Evolutionary conservation across 2,888 invertebrate species (phyloP).

Genomic region (Chalcosyrphus nemorum): DNA sequence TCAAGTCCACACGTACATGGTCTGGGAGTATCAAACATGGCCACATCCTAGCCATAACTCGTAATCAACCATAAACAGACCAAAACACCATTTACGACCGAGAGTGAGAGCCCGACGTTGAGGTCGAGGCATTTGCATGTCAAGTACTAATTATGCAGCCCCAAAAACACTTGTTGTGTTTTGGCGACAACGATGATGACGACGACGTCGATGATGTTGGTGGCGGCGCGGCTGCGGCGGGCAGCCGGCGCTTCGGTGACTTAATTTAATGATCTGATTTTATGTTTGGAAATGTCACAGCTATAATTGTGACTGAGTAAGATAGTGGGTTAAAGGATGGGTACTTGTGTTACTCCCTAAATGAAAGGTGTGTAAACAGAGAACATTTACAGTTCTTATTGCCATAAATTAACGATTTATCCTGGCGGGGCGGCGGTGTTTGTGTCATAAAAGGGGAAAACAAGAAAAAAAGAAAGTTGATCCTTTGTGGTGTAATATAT

Average conservation of each 20-base stretch:
- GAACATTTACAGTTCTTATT: background rate
- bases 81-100: conserved; percentile 45
- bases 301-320: background rate
- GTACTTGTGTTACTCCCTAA: background rate
- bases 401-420: conserved; percentile 3
- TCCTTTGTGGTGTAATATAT: background rate
- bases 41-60: conserved; percentile 1
- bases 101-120: conserved; percentile 23
- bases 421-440: background rate
- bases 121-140: conserved; percentile 48
- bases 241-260: conserved; percentile 19
- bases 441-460: too few relatives aligned
- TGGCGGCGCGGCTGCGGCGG: too few relatives aligned
- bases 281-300: conserved; percentile 37
- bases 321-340: background rate
- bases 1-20: background rate
- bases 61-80: conserved; percentile 46
- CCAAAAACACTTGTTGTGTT: conserved; percentile 61
- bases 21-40: background rate
- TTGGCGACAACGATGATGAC: too few relatives aligned
- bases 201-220: too few relatives aligned
- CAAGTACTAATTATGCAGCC: conserved; percentile 52
- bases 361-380: background rate
- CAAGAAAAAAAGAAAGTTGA: background rate
- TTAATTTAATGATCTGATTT: conserved; percentile 57